These are phyloP conservation scores for Rhinopomastus cyanomelas DNA, from an alignment of 2,113 vertebrate species.

Conservation along the genomic window DNA sequence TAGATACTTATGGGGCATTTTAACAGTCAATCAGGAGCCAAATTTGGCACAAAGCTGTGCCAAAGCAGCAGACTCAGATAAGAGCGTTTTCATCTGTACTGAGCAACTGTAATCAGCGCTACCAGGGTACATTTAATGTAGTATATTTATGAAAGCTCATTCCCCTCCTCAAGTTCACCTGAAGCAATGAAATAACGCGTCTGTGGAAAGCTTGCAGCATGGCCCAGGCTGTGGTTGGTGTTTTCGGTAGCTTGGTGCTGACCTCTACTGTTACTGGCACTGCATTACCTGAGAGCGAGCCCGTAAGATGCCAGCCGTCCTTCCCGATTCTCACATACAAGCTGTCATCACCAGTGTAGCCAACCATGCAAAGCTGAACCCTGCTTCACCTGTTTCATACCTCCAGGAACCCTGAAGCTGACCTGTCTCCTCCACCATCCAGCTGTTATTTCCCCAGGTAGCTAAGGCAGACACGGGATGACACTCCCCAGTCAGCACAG, in stretches of 20 bases:
- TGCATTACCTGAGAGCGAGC: neutral
- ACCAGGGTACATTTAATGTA: fast-evolving
- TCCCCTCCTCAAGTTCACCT: neutral
- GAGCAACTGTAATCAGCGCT: neutral
- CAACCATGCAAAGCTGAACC: fast-evolving
- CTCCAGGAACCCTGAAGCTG: neutral
- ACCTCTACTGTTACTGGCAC: neutral
- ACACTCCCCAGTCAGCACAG: neutral
- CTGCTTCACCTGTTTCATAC: fast-evolving
- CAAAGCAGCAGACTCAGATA: neutral
- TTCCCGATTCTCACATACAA: fast-evolving
- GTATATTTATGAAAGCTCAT: fast-evolving
- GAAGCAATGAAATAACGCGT: fast-evolving
- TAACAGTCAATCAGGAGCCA: neutral
- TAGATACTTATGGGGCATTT: neutral
- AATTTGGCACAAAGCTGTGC: too few relatives aligned
- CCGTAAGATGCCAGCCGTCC: fast-evolving
- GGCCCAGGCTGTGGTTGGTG: fast-evolving
- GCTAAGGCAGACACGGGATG: neutral
- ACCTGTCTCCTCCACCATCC: neutral
- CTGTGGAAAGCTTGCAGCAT: fast-evolving
- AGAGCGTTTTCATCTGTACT: neutral
- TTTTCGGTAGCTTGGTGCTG: neutral
- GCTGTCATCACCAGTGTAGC: fast-evolving
- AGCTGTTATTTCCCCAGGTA: fast-evolving